Percentiles rank a stretch among this genome's conserved stretches.
Evolutionary conservation across 2,797 vertebrate genomes (phyloP).

Genomic region (Hirundo rustica): DNA sequence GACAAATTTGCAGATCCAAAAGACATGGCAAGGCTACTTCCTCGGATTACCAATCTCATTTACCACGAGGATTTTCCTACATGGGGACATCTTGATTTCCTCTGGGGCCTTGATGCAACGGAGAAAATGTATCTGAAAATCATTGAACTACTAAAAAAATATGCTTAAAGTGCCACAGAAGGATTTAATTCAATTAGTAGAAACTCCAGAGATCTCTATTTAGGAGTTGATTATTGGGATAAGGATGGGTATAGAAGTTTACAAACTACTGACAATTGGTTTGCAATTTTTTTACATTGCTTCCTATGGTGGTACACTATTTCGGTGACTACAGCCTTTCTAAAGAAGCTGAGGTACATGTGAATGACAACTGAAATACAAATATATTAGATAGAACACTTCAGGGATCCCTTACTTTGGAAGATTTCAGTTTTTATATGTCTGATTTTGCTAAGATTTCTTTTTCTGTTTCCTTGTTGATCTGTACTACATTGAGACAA

Average conservation of each 20-base stretch:
- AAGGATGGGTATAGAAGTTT: neutral
- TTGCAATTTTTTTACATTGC: neutral
- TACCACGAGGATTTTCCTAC: constrained; percentile 80
- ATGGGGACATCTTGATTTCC: constrained; percentile 93
- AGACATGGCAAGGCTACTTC: constrained; percentile 80
- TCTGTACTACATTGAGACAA: neutral
- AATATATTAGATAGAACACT: neutral
- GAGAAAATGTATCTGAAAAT: constrained; percentile 81
- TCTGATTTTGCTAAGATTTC: neutral
- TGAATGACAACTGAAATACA: neutral
- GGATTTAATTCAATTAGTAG: neutral
- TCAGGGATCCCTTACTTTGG: neutral
- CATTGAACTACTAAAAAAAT: constrained; percentile 77
- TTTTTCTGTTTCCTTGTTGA: neutral
- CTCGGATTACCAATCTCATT: constrained; percentile 81
- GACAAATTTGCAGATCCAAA: constrained; percentile 83
- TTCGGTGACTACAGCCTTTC: neutral
- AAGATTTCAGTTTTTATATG: neutral
- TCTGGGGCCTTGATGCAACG: constrained; percentile 91
- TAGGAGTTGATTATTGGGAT: neutral
- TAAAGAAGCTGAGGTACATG: neutral
- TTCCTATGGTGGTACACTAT: neutral
- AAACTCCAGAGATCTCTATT: neutral
- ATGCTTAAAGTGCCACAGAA: neutral
- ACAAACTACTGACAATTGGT: neutral